Conservation (phyloP, 1,140 invertebrate genomes). For the Euschistus heros region DNA sequence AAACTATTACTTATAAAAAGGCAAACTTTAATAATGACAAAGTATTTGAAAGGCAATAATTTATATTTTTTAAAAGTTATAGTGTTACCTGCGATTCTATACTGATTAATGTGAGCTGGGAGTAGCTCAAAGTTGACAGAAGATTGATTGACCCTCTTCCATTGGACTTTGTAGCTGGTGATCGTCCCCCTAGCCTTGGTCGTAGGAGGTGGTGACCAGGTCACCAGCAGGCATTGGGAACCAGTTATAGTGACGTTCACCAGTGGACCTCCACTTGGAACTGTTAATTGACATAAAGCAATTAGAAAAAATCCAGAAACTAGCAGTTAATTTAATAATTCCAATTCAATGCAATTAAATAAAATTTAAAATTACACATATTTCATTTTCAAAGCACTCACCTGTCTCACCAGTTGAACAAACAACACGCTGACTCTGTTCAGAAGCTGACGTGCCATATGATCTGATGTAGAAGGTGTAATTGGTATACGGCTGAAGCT, state of each 20-base stretch:
- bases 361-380: not conserved
- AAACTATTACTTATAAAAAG: too few relatives aligned
- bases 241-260: slow-evolving; percentile 40
- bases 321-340: not conserved
- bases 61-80: slow-evolving; percentile 13
- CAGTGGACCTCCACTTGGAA: slow-evolving; percentile 45
- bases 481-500: slow-evolving; percentile 51
- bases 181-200: slow-evolving; percentile 47
- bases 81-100: slow-evolving; percentile 42
- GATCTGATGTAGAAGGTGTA: slow-evolving; percentile 55
- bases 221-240: slow-evolving; percentile 44
- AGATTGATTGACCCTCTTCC: slow-evolving; percentile 41
- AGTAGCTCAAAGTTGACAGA: slow-evolving; percentile 39
- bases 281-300: slow-evolving; percentile 38
- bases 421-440: slow-evolving; percentile 46
- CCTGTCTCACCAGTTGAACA: slow-evolving; percentile 49
- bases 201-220: slow-evolving; percentile 46
- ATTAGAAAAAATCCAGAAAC: slow-evolving; percentile 10
- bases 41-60: too few relatives aligned
- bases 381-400: slow-evolving; percentile 31
- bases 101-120: slow-evolving; percentile 36
- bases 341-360: not conserved
- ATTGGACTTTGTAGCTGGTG: slow-evolving; percentile 50
- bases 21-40: too few relatives aligned
- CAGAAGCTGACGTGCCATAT: slow-evolving; percentile 49